These are phyloP conservation scores for Barbus barbus DNA, from an alignment of 2,113 vertebrate species.

Conservation along the genomic window DNA sequence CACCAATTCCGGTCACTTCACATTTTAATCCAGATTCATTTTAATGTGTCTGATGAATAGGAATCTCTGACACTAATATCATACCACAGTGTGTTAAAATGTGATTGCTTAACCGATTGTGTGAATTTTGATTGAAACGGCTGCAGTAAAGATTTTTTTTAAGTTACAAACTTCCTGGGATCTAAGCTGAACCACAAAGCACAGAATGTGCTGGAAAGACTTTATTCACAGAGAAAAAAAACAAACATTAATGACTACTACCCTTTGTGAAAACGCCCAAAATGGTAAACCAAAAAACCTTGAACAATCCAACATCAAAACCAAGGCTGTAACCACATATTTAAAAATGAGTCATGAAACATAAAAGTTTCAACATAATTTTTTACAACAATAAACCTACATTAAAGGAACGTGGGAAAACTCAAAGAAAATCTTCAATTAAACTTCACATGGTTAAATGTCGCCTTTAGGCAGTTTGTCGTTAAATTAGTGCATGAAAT, in stretches of 20 bases:
- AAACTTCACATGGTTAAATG: too few relatives aligned
- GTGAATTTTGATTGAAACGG: background rate
- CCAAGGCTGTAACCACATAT: background rate
- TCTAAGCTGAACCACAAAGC: background rate
- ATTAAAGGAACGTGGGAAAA: too few relatives aligned
- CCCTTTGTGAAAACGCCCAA: background rate
- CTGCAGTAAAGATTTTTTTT: background rate
- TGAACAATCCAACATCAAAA: background rate
- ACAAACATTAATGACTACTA: background rate
- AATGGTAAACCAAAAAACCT: background rate
- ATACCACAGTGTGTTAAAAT: background rate
- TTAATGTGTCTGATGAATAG: background rate
- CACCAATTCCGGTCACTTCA: too few relatives aligned
- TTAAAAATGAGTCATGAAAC: background rate
- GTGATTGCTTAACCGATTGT: background rate
- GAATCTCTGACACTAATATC: background rate
- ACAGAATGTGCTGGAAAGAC: conserved; percentile 7
- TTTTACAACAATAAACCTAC: background rate
- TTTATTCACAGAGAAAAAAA: background rate
- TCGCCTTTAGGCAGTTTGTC: too few relatives aligned
- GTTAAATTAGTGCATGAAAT: too few relatives aligned
- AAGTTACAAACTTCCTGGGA: background rate
- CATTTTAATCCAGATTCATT: background rate
- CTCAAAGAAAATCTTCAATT: too few relatives aligned
- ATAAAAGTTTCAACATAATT: background rate